phyloP scores from a whole-genome alignment of 2,797 vertebrate species.

The Liasis olivaceus region DNA sequence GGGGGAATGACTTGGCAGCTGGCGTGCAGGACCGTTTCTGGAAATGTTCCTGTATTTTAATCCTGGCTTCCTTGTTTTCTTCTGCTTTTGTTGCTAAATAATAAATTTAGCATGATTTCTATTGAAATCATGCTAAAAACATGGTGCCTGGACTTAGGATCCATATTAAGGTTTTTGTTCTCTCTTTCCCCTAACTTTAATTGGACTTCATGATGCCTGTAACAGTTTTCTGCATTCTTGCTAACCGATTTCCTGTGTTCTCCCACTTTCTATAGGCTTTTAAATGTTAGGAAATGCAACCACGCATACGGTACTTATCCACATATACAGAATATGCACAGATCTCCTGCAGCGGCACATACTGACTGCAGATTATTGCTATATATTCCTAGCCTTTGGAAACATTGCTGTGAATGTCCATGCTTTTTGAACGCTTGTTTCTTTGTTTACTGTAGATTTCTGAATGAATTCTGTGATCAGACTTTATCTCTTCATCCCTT shows the following conservation, averaged over 20 bases:
- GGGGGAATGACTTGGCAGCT: no score
- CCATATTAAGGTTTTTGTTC: background rate
- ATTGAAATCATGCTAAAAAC: background rate
- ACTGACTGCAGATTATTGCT: background rate
- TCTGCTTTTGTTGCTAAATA: background rate
- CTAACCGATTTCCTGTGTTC: background rate
- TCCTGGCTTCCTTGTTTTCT: background rate
- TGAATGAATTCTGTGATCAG: background rate
- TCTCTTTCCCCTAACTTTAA: background rate
- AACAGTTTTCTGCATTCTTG: background rate
- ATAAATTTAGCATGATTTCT: no score
- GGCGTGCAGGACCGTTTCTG: background rate
- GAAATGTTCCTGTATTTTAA: background rate
- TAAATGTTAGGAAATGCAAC: background rate
- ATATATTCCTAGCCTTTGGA: background rate
- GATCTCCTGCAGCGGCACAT: background rate
- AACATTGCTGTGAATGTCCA: background rate
- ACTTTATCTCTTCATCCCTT: background rate
- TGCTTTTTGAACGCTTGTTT: background rate
- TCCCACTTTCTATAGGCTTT: background rate
- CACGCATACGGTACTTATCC: rapidly evolving
- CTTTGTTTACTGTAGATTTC: background rate
- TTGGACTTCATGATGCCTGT: background rate
- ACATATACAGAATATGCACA: background rate
- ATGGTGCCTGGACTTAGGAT: background rate